Evolutionary conservation across 2,888 invertebrate genomes (phyloP), one percentile per base, ranked within the genome.

Genomic region (Eristalis intricaria): DNA sequence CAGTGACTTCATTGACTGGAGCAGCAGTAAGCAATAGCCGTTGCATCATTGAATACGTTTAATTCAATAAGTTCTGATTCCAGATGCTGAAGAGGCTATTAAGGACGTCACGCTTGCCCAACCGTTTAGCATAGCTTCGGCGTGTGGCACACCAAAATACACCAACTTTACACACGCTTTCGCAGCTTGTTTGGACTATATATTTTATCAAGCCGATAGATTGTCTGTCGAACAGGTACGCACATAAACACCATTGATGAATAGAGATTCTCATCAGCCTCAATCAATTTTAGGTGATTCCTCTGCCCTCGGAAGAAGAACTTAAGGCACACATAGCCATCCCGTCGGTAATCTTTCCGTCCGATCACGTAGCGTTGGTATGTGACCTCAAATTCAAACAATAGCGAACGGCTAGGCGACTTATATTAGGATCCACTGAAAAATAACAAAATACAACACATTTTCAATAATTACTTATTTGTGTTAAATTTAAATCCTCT

Each of bases 291-390:
- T 94, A 96, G 94, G 95, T 96, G 0, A 94, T 98, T 79, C 98
- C 98, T 0, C 93, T 98, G 90, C 98, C 98, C 0, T 95, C 95
- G 65, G 94, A 95, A 60, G 96, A 97, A 89, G 97, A 98, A 91
- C 94, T 99, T 23, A 94, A 93, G 74, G 93, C 95, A 74, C 94
- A 97, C 90, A 94, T 93, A 56, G 99, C 97, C 1, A 94, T 99
- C 87, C 99, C 99, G 0, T 98, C 97, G 90, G 94, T 96, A 66
- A 96, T 97, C 2, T 97, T 97, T 92, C 99, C 99, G 0, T 99
- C 99, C 1, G 99, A 99, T 94, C 99, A 99, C 92, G 94, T 99
- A 88, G 96, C 99, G 15, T 93, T 99, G 66, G 94, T 98, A 85
- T 95, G 96, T n/a, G 97, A 98, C 94, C 94, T 98, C 87, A 93